Evolutionary conservation across 2,797 vertebrate species (phyloP).

Genomic region (Phrynocephalus guinanensis): DNA sequence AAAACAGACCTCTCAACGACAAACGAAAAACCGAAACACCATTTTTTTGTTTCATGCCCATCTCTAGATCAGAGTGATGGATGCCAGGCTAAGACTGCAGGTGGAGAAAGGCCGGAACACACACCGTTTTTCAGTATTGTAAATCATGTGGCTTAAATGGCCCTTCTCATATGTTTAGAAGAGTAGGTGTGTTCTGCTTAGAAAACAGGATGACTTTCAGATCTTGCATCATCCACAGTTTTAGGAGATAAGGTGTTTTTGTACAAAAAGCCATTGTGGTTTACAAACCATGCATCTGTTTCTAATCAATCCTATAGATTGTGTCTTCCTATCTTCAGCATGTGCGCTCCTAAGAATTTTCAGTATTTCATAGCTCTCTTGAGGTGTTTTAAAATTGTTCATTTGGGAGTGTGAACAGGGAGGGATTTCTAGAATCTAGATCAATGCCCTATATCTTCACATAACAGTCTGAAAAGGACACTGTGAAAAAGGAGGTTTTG

Average conservation of each 20-base stretch:
- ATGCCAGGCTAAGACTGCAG: not conserved
- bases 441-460: no score
- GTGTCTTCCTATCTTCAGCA: not conserved
- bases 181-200: not conserved
- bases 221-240: not conserved
- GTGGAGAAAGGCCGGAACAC: not conserved
- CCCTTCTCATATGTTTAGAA: not conserved
- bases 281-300: not conserved
- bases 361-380: not conserved
- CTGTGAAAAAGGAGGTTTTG: no score
- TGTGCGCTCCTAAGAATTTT: not conserved
- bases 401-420: no score
- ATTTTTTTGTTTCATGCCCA: no score
- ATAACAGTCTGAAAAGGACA: no score
- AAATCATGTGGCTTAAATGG: slow-evolving; percentile 5
- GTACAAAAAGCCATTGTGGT: not conserved
- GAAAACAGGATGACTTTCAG: not conserved
- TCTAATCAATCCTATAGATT: not conserved
- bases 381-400: no score
- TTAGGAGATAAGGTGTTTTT: no score
- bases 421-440: no score
- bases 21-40: no score
- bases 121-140: not conserved
- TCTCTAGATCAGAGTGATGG: not conserved
- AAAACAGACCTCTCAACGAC: no score